These are phyloP conservation scores for Aporophyla lueneburgensis DNA, from an alignment of 2,888 invertebrate genomes.

Conservation along the genomic window DNA sequence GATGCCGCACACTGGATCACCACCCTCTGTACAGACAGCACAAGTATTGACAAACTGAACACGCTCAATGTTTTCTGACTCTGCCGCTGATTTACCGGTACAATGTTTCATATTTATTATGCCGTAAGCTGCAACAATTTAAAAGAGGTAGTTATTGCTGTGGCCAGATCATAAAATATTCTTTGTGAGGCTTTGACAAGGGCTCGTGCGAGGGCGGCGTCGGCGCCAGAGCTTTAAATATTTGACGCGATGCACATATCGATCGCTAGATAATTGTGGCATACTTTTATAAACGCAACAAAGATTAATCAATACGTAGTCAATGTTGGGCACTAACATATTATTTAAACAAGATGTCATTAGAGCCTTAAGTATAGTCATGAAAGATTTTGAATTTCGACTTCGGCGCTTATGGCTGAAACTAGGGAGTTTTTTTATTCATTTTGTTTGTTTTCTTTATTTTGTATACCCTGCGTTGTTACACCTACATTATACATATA, in stretches of 20 bases:
- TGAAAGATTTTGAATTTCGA: neutral
- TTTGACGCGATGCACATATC: constrained; percentile 35
- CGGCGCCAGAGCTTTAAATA: constrained; percentile 34
- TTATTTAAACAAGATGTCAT: neutral
- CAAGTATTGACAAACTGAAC: constrained; percentile 52
- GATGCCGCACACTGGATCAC: constrained; percentile 76
- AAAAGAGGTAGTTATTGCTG: constrained; percentile 2
- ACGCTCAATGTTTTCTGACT: neutral
- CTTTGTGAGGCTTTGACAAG: constrained; percentile 14
- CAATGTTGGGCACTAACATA: too few species aligned
- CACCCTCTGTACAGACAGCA: constrained; percentile 40
- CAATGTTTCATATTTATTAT: constrained; percentile 47
- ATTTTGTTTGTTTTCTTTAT: neutral
- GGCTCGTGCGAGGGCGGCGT: neutral
- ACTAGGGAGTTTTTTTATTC: neutral
- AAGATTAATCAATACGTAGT: neutral
- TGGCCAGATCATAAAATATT: constrained; percentile 44
- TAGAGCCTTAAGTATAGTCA: neutral
- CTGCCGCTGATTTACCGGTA: neutral
- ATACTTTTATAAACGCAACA: neutral
- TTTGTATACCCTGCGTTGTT: neutral
- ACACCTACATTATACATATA: too few species aligned
- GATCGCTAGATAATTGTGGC: constrained; percentile 15
- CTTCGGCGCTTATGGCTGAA: too few species aligned
- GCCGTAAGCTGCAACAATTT: constrained; percentile 58